These are phyloP conservation scores for Alcis repandata DNA, from an alignment of 2,888 invertebrate genomes.

Conservation along the genomic window DNA sequence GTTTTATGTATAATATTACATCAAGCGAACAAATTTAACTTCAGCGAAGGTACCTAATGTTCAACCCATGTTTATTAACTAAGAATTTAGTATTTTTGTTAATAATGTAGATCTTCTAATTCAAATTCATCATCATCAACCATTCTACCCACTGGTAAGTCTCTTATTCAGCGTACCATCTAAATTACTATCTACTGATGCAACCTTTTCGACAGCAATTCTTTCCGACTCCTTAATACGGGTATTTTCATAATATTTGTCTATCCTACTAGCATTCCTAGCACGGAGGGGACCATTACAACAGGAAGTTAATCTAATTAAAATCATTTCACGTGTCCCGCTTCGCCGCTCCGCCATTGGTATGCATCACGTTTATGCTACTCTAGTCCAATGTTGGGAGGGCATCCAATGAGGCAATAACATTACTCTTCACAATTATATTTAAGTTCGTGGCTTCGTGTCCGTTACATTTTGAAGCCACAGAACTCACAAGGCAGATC, in stretches of 20 bases:
- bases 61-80: too few relatives aligned
- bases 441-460: too few relatives aligned
- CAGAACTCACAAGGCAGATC: too few relatives aligned
- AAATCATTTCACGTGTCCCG: constrained; percentile 59
- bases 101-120: too few relatives aligned
- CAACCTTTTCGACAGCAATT: not conserved
- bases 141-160: too few relatives aligned
- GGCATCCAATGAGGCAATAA: constrained; percentile 14
- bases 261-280: not conserved
- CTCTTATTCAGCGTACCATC: not conserved
- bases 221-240: not conserved
- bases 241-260: not conserved
- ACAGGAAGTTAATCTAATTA: constrained; percentile 65
- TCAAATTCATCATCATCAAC: too few relatives aligned
- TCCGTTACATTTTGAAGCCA: too few relatives aligned
- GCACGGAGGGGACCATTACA: constrained; percentile 23
- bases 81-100: too few relatives aligned
- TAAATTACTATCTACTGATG: not conserved
- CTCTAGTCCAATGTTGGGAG: constrained; percentile 11
- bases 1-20: too few relatives aligned
- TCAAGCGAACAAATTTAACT: too few relatives aligned
- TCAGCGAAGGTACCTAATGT: too few relatives aligned
- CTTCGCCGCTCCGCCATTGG: constrained; percentile 31
- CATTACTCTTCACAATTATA: not conserved
- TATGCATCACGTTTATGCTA: constrained; percentile 31